Evolutionary conservation across 2,797 vertebrate genomes (phyloP).

Genomic region (Siniperca scherzeri): DNA sequence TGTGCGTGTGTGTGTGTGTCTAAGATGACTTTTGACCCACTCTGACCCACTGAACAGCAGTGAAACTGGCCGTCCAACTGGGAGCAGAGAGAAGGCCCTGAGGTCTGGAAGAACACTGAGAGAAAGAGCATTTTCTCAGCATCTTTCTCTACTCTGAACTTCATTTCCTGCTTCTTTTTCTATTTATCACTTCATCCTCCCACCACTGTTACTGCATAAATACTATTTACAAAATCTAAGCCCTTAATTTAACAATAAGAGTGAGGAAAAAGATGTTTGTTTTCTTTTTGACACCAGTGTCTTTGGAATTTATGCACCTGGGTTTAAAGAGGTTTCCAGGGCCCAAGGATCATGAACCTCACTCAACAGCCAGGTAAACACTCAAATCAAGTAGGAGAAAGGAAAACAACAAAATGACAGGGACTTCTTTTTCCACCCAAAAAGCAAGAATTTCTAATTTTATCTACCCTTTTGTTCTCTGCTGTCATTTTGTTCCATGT

Average conservation of each 20-base stretch:
- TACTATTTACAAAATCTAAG: not conserved
- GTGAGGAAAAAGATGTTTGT: conserved; percentile 31
- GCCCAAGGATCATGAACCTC: conserved; percentile 65
- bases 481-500: not conserved
- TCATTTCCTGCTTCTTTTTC: conserved; percentile 23
- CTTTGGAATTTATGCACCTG: conserved; percentile 54
- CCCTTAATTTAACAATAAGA: conserved; percentile 3
- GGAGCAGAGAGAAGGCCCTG: conserved; percentile 57
- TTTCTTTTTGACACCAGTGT: conserved; percentile 47
- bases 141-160: conserved; percentile 19
- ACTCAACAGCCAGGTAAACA: conserved; percentile 64
- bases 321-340: conserved; percentile 59
- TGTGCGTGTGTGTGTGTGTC: conserved; percentile 63
- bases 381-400: conserved; percentile 58
- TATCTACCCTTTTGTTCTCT: not conserved
- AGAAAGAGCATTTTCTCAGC: conserved; percentile 44
- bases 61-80: conserved; percentile 66
- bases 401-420: conserved; percentile 56
- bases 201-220: not conserved
- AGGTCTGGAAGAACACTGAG: conserved; percentile 70
- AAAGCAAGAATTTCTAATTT: conserved; percentile 51
- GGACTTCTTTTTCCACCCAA: conserved; percentile 26
- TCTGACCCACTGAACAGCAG: conserved; percentile 70
- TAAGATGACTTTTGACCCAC: conserved; percentile 66
- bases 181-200: conserved; percentile 6